Conservation (phyloP, 2,888 invertebrate genomes). For the Podabrus alpinus region DNA sequence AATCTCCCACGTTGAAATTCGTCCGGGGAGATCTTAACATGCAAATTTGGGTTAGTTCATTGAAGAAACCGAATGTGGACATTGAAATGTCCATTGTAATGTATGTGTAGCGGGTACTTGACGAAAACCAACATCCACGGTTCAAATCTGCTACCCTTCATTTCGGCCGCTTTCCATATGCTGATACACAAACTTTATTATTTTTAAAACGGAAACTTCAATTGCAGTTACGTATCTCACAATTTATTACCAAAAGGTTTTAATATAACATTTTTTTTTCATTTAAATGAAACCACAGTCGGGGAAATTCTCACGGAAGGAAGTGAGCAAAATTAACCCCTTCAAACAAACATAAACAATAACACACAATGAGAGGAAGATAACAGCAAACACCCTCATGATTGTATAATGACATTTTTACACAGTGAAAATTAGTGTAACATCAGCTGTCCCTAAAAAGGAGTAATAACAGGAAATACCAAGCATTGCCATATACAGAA, state of each 20-base stretch:
- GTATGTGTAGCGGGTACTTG: constrained; percentile 19
- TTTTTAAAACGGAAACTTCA: neutral
- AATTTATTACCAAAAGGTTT: neutral
- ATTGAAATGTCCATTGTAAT: constrained; percentile 28
- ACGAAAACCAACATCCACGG: constrained; percentile 15
- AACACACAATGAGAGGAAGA: neutral
- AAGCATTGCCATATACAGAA: neutral
- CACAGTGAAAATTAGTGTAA: neutral
- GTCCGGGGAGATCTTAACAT: constrained; percentile 42
- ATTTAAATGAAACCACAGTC: neutral
- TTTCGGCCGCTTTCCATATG: neutral
- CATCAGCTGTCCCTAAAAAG: neutral
- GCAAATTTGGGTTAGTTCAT: constrained; percentile 40
- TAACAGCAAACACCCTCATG: neutral
- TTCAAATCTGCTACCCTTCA: constrained; percentile 17
- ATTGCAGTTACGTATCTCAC: neutral
- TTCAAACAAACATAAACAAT: neutral
- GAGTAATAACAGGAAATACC: neutral
- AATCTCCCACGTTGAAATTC: constrained; percentile 50
- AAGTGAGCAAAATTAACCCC: neutral
- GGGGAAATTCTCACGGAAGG: neutral
- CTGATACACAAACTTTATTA: neutral
- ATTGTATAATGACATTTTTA: neutral
- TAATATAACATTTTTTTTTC: neutral
- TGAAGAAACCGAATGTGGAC: constrained; percentile 29